Evolutionary conservation across 2,113 vertebrate genomes (phyloP).

Genomic region (Limnothrissa miodon): DNA sequence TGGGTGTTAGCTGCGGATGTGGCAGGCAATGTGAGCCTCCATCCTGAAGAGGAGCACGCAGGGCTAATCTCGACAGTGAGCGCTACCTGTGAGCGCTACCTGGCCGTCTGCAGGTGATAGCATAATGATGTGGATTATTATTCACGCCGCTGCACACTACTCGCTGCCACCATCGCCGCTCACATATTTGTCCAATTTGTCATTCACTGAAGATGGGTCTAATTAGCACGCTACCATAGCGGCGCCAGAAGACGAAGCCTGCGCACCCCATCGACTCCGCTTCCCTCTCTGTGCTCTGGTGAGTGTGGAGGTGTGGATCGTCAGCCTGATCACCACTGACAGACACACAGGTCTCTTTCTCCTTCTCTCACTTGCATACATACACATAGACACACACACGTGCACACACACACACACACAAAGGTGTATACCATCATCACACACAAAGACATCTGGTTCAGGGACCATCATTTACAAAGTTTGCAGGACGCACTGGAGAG

Average conservation of each 20-base stretch:
- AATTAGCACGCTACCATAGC: background rate
- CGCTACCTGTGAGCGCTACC: background rate
- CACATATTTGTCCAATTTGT: background rate
- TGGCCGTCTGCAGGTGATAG: background rate
- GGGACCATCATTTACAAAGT: background rate
- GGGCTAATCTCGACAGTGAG: background rate
- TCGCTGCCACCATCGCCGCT: background rate
- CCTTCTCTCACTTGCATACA: background rate
- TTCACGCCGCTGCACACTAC: background rate
- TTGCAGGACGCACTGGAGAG: background rate
- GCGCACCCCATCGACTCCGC: background rate
- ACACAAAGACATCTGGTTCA: background rate
- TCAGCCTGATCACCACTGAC: background rate
- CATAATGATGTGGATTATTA: conserved; percentile 3
- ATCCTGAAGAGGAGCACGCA: background rate
- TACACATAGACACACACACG: background rate
- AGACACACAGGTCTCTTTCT: background rate
- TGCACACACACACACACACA: conserved; percentile 14
- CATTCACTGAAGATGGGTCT: background rate
- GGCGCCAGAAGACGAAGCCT: background rate
- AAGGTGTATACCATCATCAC: background rate
- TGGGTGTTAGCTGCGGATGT: background rate
- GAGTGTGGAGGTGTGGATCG: background rate
- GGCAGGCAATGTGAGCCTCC: background rate
- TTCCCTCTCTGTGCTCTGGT: background rate